Evolutionary conservation across 2,888 invertebrate species (phyloP), one percentile per base, ranked within the genome.

Genomic region (Megamerina dolium): DNA sequence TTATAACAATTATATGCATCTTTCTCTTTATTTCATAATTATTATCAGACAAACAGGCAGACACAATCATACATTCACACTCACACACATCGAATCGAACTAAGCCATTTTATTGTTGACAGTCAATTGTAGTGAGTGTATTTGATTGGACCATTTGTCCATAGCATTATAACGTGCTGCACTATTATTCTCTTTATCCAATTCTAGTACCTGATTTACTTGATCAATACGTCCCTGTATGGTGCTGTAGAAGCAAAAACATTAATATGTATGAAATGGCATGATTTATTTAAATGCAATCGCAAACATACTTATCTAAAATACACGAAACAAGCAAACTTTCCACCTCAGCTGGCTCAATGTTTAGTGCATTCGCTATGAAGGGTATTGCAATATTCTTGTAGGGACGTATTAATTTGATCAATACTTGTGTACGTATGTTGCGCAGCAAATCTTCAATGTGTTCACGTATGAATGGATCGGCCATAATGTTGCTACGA

Each of bases 401-500:
- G 74, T 99, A 99, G 0, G 99, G 99, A 45, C 90, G 90, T 60
- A 99, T 97, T 51, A 99, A 75, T 70, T 96, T 95, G 51, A 97
- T 93, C 46, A 99, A 77, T 50, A 99, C 97, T 77, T 97, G 89
- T 3, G 96, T 97, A 54, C 97, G 79, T 62, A 99, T 96, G 73
- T 99, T 99, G 44, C 94, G 77, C 41, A 96, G 74, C 45, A 96
- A 75, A 75, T 96, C 96, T 78, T 97, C 97, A 66, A 99, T 97
- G 67, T 99, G 97, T 70, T 99, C 99, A 55, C 94, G 76, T 61
- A 99, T 99, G 73, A 99, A 99, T 1, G 93, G 95, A 75, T 99
- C 99, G 61, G 95, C 94, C 97, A 99, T 99, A 49, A 99, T 96
- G 66, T 93, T 95, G 67, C 88, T 82, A 66, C 87, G 77, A 74